These are phyloP conservation scores for Maccullochella peelii DNA, from an alignment of 2,113 vertebrate species.

Conservation along the genomic window DNA sequence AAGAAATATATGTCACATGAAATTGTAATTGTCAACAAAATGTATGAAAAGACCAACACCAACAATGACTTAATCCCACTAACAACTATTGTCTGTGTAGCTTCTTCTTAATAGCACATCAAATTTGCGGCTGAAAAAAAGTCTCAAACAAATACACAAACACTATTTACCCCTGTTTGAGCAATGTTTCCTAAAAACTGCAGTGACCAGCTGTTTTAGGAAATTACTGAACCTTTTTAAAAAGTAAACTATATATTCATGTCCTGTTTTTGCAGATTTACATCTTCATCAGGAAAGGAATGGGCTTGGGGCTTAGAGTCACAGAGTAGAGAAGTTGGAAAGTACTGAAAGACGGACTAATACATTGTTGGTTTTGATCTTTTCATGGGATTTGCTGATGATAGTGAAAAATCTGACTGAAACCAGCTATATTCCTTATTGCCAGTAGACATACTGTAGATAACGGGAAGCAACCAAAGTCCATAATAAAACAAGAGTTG, in stretches of 20 bases:
- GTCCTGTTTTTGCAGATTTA: not conserved
- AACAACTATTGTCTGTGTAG: not conserved
- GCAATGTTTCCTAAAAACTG: no score
- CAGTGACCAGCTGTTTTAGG: not conserved
- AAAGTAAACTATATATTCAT: not conserved
- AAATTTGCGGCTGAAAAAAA: not conserved
- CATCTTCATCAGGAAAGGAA: no score
- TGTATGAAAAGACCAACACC: not conserved
- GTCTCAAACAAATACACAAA: not conserved
- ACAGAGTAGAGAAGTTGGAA: no score
- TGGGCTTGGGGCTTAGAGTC: no score
- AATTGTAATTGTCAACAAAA: slow-evolving; percentile 1
- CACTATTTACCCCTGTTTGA: not conserved
- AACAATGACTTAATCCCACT: not conserved
- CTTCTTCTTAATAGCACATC: not conserved
- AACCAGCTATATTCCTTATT: not conserved
- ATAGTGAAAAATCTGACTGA: not conserved
- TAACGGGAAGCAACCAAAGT: not conserved
- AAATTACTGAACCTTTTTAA: not conserved
- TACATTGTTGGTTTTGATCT: no score
- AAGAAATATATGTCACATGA: not conserved
- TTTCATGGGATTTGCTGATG: not conserved
- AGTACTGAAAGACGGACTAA: not conserved
- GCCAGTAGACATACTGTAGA: not conserved
- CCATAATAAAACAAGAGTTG: not conserved